These are phyloP conservation scores for Mythimna pallens DNA, from an alignment of 2,888 invertebrate species.

Conservation along the genomic window DNA sequence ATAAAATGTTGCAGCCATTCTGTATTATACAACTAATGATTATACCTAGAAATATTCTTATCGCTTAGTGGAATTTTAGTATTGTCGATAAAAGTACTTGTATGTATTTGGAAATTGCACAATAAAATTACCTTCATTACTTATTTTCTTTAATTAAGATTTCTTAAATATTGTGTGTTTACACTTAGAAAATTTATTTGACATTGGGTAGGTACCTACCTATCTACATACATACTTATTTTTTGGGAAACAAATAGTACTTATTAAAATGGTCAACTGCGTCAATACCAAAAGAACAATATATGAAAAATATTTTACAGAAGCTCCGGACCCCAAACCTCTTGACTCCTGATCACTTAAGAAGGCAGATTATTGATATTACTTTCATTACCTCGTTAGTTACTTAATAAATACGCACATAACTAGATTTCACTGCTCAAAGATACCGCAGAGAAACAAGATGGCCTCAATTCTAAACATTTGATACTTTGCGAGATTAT, in stretches of 20 bases:
- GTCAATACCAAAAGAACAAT: background rate
- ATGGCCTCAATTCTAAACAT: constrained; percentile 38
- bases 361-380: background rate
- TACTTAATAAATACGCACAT: constrained; percentile 15
- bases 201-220: too few species aligned
- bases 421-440: constrained; percentile 37
- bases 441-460: constrained; percentile 37
- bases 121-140: constrained; percentile 2
- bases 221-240: too few species aligned
- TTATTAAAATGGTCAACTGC: too few species aligned
- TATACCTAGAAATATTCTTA: constrained; percentile 37
- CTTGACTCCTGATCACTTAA: background rate
- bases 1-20: background rate
- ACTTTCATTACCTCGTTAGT: constrained; percentile 12
- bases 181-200: background rate
- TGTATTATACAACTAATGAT: constrained; percentile 20
- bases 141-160: background rate
- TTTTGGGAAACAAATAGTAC: background rate
- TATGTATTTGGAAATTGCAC: constrained; percentile 4
- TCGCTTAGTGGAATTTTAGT: constrained; percentile 45
- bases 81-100: constrained; percentile 20
- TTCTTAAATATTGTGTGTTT: too few species aligned
- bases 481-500: constrained; percentile 12
- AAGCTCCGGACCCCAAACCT: background rate
- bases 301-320: background rate